A percentile compares a stretch with the other conserved stretches of the same genome.
Conservation (phyloP, 2,113 vertebrate genomes). For the Callocephalon fimbriatum region DNA sequence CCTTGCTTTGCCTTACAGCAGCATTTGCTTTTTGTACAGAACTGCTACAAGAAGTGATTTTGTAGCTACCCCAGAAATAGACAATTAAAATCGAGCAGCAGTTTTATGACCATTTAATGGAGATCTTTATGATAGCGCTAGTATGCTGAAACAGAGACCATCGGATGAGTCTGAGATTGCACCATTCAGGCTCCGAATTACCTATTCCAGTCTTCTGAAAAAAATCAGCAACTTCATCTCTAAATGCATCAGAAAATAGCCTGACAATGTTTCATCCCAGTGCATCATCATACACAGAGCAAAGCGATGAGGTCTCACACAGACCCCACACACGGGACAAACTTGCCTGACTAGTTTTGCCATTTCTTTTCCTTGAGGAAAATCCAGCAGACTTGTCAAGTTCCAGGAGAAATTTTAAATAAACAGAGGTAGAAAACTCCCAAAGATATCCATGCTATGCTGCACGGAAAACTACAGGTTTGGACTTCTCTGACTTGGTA, state of each 20-base stretch:
- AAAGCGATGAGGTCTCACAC: background rate
- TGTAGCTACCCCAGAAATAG: background rate
- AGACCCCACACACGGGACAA: background rate
- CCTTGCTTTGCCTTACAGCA: background rate
- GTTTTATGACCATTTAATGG: background rate
- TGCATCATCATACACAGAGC: background rate
- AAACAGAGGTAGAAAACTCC: background rate
- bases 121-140: background rate
- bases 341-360: background rate
- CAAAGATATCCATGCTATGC: background rate
- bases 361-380: background rate
- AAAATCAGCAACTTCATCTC: background rate
- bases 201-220: background rate
- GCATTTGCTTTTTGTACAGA: background rate
- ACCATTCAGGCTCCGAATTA: background rate
- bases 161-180: background rate
- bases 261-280: background rate
- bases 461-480: background rate
- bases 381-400: background rate
- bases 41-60: background rate
- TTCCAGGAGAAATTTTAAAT: background rate
- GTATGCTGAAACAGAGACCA: background rate
- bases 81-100: background rate
- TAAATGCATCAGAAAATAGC: background rate
- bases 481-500: background rate